Base-by-base conservation (phyloP, 1,140 invertebrate genomes). In the Vanessa atalanta region DNA sequence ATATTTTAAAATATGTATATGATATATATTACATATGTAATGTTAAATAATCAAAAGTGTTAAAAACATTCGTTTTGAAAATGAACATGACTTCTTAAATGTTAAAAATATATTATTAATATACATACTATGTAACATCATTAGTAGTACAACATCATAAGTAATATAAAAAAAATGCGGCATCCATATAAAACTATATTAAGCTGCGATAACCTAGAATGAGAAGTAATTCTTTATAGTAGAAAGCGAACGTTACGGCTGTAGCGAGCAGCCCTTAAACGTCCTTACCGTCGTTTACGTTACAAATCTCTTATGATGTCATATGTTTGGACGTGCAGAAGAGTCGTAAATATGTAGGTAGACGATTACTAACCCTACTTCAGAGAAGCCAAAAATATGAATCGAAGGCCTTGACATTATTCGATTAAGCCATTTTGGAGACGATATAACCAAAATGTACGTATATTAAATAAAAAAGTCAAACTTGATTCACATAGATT, bases 281-380 rank as follows among this genome's bases (percentile, higher is more conserved):
- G 51, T 60, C 55, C 60, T 20, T 47, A 64, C 60, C 31, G 53
- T 65, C 63, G 31, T 60, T 65, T 16, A 60, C 43, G 51, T n/a
- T 64, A 74, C 63, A 69, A 74, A 69, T 69, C 51, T 26, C 65
- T 65, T 53, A 48, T 74, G 66, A 74, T 74, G 72, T 74, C 69
- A 74, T 65, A 55, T 64, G 48, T 70, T 70, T 61, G 55, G 68
- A 70, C 57, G 68, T 16, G 55, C 50, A 57, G 23, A 61, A 70
- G 55, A 47, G 43, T 37, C 68, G 57, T 63, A 70, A 70, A 63
- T 70, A 50, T 55, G 55, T 50, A 43, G 67, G 31, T 57, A 63
- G 68, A 50, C 57, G 37, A 70, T 31, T 61, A 47, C 55, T 60
- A 63, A 61, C 61, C 53, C 20, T 48, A 51, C 8, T 60, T 13